A percentile compares a stretch with the other conserved stretches of the same genome.
Conservation (phyloP, 2,888 invertebrate species). For the Patella caerulea region DNA sequence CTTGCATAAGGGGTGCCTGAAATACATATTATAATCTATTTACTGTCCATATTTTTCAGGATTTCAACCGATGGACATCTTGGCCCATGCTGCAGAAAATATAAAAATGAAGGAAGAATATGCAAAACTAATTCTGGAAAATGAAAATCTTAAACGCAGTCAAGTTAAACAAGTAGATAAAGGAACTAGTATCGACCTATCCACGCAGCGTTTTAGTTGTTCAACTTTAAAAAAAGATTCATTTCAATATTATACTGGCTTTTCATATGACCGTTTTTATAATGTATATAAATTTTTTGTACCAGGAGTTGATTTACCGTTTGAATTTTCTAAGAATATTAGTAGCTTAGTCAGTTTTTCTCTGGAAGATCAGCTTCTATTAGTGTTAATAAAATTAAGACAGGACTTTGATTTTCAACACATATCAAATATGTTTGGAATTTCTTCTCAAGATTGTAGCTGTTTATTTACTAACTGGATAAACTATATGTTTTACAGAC, state of each 20-base stretch:
- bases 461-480: neutral
- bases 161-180: neutral
- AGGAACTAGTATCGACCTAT: neutral
- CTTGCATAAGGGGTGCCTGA: neutral
- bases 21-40: neutral
- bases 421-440: neutral
- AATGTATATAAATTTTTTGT: neutral
- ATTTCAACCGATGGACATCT: neutral
- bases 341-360: neutral
- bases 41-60: neutral
- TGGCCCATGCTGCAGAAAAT: neutral
- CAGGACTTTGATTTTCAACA: neutral
- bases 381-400: neutral
- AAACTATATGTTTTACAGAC: neutral
- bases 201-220: neutral
- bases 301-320: neutral
- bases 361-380: neutral
- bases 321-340: neutral
- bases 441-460: neutral
- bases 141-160: neutral
- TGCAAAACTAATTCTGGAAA: too few species aligned
- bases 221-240: neutral
- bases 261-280: neutral
- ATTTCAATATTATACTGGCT: conserved; percentile 1
- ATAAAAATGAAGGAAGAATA: neutral